Percentiles rank a stretch among this genome's conserved stretches.
Conservation (phyloP, 2,888 invertebrate genomes). For the Dolichopus griseipennis region DNA sequence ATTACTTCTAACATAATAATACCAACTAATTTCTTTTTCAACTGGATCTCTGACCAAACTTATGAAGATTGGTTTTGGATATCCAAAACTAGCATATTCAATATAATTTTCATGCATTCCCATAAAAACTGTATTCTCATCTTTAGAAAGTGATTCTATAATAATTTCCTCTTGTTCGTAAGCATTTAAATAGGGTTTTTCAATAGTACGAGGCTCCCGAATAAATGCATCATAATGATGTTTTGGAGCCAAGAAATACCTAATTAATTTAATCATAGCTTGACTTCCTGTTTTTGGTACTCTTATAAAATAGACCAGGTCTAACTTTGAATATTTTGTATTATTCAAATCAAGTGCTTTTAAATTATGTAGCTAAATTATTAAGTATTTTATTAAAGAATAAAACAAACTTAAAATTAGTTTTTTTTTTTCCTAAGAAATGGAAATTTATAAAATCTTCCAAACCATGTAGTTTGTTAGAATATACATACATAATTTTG, state of each 20-base stretch:
- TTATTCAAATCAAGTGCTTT: slow-evolving; percentile 42
- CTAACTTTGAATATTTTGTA: not conserved
- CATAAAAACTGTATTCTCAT: not conserved
- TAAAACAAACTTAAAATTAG: too few species aligned
- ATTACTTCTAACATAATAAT: slow-evolving; percentile 54
- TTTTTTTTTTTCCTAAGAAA: too few species aligned
- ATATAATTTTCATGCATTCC: slow-evolving; percentile 66
- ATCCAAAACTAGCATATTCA: slow-evolving; percentile 66
- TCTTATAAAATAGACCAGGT: not conserved
- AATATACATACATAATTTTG: too few species aligned
- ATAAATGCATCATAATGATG: not conserved
- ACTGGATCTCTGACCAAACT: slow-evolving; percentile 79
- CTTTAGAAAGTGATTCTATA: not conserved
- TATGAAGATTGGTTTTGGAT: slow-evolving; percentile 72
- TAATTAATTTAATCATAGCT: slow-evolving; percentile 60
- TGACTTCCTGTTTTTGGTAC: slow-evolving; percentile 5
- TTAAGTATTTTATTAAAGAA: too few species aligned
- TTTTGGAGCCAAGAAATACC: slow-evolving; percentile 27
- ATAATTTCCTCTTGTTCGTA: not conserved
- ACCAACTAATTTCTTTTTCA: slow-evolving; percentile 78
- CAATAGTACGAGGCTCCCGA: not conserved
- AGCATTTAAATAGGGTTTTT: not conserved
- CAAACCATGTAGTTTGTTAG: too few species aligned
- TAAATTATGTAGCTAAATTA: slow-evolving; percentile 45
- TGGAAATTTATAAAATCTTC: too few species aligned